phyloP scores from a whole-genome alignment of 1,140 invertebrate genomes.

The Tetraneura akinire region DNA sequence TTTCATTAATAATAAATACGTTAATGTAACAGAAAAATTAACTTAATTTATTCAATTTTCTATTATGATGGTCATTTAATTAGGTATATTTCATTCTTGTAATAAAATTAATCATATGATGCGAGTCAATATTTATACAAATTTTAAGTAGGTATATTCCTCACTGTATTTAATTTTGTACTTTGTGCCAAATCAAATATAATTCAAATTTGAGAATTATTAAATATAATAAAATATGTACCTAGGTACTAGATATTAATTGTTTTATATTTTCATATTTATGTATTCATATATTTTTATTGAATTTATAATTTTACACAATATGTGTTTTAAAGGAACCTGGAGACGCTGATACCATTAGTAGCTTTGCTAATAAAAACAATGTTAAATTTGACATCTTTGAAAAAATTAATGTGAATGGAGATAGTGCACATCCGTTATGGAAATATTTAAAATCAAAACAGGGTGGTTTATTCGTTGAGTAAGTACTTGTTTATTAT shows the following conservation, averaged over 20 bases:
- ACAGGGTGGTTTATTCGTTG: slow-evolving; percentile 72
- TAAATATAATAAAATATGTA: neutral
- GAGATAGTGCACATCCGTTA: slow-evolving; percentile 79
- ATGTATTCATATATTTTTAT: neutral
- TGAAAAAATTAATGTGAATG: slow-evolving; percentile 84
- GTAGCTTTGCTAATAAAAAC: slow-evolving; percentile 70
- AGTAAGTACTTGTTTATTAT: slow-evolving; percentile 57
- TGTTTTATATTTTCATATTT: neutral
- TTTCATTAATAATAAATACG: too few species aligned
- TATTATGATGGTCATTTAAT: too few species aligned
- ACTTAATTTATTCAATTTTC: too few species aligned
- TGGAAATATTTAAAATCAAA: slow-evolving; percentile 86
- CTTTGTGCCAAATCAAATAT: too few species aligned
- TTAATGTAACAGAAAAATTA: too few species aligned
- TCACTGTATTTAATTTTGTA: too few species aligned
- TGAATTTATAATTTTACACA: neutral
- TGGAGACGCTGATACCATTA: slow-evolving; percentile 71
- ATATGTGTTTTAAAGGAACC: slow-evolving; percentile 66
- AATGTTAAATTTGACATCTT: slow-evolving; percentile 80
- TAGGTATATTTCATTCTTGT: too few species aligned
- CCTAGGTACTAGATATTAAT: neutral
- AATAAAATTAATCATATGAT: too few species aligned
- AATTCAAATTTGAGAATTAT: neutral
- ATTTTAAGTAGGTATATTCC: too few species aligned
- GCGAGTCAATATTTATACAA: too few species aligned